phyloP scores from a whole-genome alignment of 2,797 vertebrate genomes.

The Ceryle rudis region DNA sequence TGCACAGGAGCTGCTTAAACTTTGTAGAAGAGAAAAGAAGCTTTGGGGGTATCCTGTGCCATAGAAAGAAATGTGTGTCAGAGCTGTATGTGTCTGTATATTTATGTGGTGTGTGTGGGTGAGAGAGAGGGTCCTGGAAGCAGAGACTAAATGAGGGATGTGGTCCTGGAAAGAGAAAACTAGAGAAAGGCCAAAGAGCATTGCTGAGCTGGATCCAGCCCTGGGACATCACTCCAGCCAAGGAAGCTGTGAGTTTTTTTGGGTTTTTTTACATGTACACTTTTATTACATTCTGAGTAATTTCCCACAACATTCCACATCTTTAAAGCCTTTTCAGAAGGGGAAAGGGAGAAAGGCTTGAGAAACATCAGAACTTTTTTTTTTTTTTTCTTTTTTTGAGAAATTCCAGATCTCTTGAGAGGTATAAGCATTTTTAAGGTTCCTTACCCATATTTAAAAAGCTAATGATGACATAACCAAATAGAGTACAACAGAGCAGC shows the following conservation, averaged over 20 bases:
- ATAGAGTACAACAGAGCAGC: constrained; percentile 43
- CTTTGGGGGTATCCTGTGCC: constrained; percentile 52
- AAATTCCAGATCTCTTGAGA: constrained; percentile 43
- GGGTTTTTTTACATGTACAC: constrained; percentile 37
- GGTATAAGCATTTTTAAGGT: constrained; percentile 48
- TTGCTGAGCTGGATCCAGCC: constrained; percentile 74
- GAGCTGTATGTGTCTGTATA: constrained; percentile 34
- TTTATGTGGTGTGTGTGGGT: constrained; percentile 63
- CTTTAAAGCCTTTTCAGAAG: constrained; percentile 42
- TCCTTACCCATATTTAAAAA: background rate
- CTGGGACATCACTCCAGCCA: constrained; percentile 64
- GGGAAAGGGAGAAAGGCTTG: constrained; percentile 13
- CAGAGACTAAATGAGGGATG: constrained; percentile 44
- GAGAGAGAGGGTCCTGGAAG: constrained; percentile 62
- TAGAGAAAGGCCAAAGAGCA: constrained; percentile 73
- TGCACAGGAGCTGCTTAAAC: background rate
- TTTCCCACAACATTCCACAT: constrained; percentile 70
- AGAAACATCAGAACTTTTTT: background rate
- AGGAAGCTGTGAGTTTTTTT: constrained; percentile 54
- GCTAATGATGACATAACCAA: constrained; percentile 47
- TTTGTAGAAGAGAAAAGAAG: constrained; percentile 7
- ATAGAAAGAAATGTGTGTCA: constrained; percentile 24
- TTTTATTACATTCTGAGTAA: constrained; percentile 69
- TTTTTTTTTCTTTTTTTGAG: constrained; percentile 6
- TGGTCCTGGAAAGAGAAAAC: constrained; percentile 71